phyloP scores from a whole-genome alignment of 1,140 invertebrate genomes.

The Trinorchestia longiramus region DNA sequence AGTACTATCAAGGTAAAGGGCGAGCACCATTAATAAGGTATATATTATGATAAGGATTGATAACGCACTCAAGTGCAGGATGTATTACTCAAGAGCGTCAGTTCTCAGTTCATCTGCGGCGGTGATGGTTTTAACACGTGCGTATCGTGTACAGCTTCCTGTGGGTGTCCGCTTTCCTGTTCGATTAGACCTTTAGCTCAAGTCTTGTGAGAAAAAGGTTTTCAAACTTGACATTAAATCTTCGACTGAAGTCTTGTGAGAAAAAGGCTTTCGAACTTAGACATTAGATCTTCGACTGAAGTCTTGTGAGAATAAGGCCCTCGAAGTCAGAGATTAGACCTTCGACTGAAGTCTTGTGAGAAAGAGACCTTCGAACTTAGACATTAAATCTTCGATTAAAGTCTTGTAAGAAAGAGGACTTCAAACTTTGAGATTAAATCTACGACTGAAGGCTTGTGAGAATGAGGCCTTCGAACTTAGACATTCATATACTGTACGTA shows the following conservation, averaged over 20 bases:
- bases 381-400: neutral
- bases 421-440: neutral
- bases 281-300: neutral
- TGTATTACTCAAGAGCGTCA: neutral
- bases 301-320: neutral
- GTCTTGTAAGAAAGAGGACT: neutral
- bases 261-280: neutral
- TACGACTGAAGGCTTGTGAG: neutral
- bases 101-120: neutral
- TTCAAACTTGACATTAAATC: neutral
- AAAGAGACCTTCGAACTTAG: neutral
- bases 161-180: neutral
- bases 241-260: neutral
- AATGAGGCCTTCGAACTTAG: no score
- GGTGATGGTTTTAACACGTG: neutral
- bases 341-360: neutral
- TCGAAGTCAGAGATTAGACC: no score
- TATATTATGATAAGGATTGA: neutral
- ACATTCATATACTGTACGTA: no score
- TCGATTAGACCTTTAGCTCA: neutral
- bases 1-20: neutral
- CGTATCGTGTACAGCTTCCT: neutral
- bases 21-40: neutral
- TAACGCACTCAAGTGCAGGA: neutral
- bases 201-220: neutral